A percentile compares a stretch with the other conserved stretches of the same genome.
Conservation (phyloP, 2,797 vertebrate genomes). For the Schizopygopsis pylzovi region DNA sequence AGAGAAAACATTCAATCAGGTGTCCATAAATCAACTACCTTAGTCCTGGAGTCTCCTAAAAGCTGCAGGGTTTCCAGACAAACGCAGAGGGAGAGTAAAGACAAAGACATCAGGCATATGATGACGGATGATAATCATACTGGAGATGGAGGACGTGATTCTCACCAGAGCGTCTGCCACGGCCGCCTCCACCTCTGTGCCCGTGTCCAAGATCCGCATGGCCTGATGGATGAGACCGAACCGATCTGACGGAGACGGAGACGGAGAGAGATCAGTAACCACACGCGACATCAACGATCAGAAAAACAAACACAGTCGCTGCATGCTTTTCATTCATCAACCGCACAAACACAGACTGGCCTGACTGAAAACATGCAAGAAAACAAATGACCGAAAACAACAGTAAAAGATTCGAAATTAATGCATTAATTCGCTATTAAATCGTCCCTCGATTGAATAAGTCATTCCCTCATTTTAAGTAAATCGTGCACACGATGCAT, state of each 20-base stretch:
- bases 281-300: background rate
- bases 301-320: background rate
- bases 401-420: too few species aligned
- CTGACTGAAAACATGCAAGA: background rate
- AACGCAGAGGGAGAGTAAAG: constrained; percentile 79
- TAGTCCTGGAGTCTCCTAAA: constrained; percentile 95
- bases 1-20: background rate
- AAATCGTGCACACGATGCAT: too few species aligned
- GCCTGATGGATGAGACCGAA: constrained; percentile 87
- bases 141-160: background rate
- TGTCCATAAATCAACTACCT: constrained; percentile 80
- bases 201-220: constrained; percentile 91
- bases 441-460: too few species aligned
- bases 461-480: too few species aligned
- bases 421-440: too few species aligned
- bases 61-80: constrained; percentile 83
- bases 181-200: constrained; percentile 91
- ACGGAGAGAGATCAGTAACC: background rate
- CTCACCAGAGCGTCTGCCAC: constrained; percentile 92
- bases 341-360: background rate
- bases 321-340: background rate
- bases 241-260: constrained; percentile 65
- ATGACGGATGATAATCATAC: background rate
- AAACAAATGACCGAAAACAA: constrained; percentile 2
- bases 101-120: constrained; percentile 47